Conservation (phyloP, 2,797 vertebrate species). For the Melanotaenia maccullochi region DNA sequence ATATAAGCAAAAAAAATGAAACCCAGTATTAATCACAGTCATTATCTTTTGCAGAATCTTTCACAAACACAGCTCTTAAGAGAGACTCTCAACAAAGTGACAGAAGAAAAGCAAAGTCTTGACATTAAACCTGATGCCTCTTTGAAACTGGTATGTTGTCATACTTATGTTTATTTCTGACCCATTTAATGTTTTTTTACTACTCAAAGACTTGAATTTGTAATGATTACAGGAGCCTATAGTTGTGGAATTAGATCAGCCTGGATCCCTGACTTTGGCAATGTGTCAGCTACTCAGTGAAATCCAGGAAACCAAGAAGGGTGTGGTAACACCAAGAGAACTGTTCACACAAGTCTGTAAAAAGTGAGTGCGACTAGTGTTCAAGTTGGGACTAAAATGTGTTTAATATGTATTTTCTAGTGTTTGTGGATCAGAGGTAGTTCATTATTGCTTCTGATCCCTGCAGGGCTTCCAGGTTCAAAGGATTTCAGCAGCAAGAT, state of each 20-base stretch:
- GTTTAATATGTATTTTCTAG: neutral
- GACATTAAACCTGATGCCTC: constrained; percentile 79
- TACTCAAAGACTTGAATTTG: neutral
- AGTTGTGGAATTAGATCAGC: constrained; percentile 85
- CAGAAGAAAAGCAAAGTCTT: constrained; percentile 82
- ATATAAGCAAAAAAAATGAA: neutral
- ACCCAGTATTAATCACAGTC: neutral
- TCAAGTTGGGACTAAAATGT: neutral
- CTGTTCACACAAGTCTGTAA: constrained; percentile 98
- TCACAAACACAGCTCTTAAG: constrained; percentile 92
- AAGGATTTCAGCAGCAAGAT: constrained; percentile 97
- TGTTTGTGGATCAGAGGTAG: neutral
- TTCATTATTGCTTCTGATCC: constrained; percentile 10
- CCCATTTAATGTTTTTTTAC: neutral
- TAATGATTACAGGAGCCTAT: constrained; percentile 84
- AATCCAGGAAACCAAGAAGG: constrained; percentile 90
- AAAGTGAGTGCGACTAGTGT: constrained; percentile 86
- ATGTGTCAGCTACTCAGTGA: constrained; percentile 93
- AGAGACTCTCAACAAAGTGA: constrained; percentile 87
- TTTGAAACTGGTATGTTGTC: constrained; percentile 73
- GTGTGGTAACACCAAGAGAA: constrained; percentile 90
- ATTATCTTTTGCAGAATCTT: constrained; percentile 85
- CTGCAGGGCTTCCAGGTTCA: constrained; percentile 91
- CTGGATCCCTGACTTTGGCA: constrained; percentile 91
- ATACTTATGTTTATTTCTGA: neutral